Evolutionary conservation across 2,113 vertebrate genomes (phyloP).

Genomic region (Symphodus melops): DNA sequence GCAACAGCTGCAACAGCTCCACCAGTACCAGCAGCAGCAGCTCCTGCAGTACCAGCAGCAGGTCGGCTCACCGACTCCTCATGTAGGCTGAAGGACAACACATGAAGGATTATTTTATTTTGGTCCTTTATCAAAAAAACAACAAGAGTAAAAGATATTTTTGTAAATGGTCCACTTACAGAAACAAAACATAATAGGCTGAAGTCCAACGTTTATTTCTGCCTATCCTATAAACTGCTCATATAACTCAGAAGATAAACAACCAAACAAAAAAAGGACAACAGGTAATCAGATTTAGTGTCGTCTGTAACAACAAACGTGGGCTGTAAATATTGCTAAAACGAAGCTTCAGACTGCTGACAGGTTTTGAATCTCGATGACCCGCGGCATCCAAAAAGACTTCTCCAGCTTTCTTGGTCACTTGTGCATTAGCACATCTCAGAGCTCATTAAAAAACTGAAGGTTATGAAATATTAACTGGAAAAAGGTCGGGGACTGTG

Average conservation of each 20-base stretch:
- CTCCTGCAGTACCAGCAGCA: slow-evolving; percentile 81
- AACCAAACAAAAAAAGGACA: too few relatives aligned
- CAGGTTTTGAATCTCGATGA: slow-evolving; percentile 39
- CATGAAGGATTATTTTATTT: too few relatives aligned
- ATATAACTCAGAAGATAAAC: too few relatives aligned
- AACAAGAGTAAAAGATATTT: too few relatives aligned
- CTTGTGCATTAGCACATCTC: slow-evolving; percentile 19
- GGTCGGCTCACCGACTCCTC: slow-evolving; percentile 17
- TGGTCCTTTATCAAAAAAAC: too few relatives aligned
- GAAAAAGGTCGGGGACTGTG: slow-evolving; percentile 48
- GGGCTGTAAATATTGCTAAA: not conserved
- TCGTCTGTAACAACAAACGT: too few relatives aligned
- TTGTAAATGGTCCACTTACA: too few relatives aligned
- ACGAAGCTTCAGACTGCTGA: not conserved
- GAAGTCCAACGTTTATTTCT: too few relatives aligned
- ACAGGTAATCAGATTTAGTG: too few relatives aligned
- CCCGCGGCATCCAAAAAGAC: slow-evolving; percentile 29
- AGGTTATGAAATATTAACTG: slow-evolving; percentile 64
- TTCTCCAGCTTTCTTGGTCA: slow-evolving; percentile 1
- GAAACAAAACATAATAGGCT: too few relatives aligned
- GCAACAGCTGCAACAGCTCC: slow-evolving; percentile 82
- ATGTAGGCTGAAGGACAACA: too few relatives aligned
- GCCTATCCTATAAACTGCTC: too few relatives aligned
- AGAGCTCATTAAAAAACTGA: slow-evolving; percentile 62
- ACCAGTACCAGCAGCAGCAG: slow-evolving; percentile 82